Evolutionary conservation across 2,888 invertebrate genomes (phyloP).

Genomic region (Yponomeuta cagnagella): DNA sequence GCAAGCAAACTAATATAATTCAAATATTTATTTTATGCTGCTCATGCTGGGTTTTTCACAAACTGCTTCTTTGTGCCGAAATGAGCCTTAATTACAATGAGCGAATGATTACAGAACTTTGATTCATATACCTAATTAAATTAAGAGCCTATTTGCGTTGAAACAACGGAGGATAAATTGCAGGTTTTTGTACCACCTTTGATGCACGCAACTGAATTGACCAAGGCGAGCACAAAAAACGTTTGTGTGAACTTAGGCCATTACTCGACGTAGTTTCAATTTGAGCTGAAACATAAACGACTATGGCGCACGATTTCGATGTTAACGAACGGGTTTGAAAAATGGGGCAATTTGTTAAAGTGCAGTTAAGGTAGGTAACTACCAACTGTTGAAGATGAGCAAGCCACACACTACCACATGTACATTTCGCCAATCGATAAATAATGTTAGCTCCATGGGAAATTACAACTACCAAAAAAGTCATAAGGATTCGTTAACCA

Average conservation of each 20-base stretch:
- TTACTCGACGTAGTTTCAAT: slow-evolving; percentile 23
- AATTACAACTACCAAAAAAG: too few species aligned
- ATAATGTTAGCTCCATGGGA: too few species aligned
- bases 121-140: slow-evolving; percentile 5
- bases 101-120: neutral
- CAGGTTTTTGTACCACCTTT: slow-evolving; percentile 27
- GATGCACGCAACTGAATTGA: slow-evolving; percentile 46
- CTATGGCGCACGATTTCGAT: neutral
- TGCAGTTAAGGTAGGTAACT: neutral
- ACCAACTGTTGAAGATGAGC: too few species aligned
- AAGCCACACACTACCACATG: too few species aligned
- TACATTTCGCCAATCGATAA: too few species aligned
- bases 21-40: slow-evolving; percentile 6
- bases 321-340: neutral
- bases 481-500: too few species aligned
- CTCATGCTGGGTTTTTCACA: slow-evolving; percentile 15
- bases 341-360: neutral
- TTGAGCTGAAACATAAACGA: neutral
- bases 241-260: slow-evolving; percentile 46
- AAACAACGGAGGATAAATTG: neutral
- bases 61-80: slow-evolving; percentile 36
- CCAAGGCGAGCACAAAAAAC: slow-evolving; percentile 43
- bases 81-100: slow-evolving; percentile 43
- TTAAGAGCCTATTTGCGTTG: neutral
- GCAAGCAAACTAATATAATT: neutral